Base-by-base conservation (phyloP, 2,888 invertebrate genomes). In the Diaprepes abbreviatus region DNA sequence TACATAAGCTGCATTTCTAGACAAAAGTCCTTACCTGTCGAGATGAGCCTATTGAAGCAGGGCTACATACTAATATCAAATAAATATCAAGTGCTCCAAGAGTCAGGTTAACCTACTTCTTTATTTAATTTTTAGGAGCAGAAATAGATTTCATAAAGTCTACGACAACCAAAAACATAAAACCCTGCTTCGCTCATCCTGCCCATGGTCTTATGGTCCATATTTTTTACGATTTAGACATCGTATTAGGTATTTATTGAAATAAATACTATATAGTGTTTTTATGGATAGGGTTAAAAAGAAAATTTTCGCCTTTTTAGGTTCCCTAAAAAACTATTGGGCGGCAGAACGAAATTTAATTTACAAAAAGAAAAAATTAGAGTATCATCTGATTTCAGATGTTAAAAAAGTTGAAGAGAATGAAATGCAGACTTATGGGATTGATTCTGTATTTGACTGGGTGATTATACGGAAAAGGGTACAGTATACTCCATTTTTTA, bases 381-480 rank as follows among this genome's bases (percentile, higher is more conserved):
- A 55, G 16, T 60, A 54, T 28, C 12, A 9, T 0, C 19, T 70
- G 9, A 52, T 59, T 31, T 9, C 17, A 10, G 28, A 66, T 19
- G 60, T 60, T 2, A 62, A 50, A 21, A 45, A 59, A 31, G 14
- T 66, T 43, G 28, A 66, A 1, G 55, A 60, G n/a, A 43, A 33
- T 7, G 57, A 70, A 40, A 14, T 64, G 31, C 64, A 33, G 19
- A 5, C 1, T 7, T 57, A 52, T 33, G 24, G n/a, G 14, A 19
- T 33, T 9, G 19, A 55, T 17, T 31, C 35, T 7, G 24, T 38
- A 12, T 45, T 35, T 40, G 66, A 70, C 48, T 70, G 70, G 70
- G 66, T 58, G n/a, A 66, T 70, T 14, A 66, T 70, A 9, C 59
- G 50, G 38, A 70, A 70, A 70, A 52, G 66, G 59, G 70, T 70